A percentile compares a stretch with the other conserved stretches of the same genome.
Conservation (phyloP, 2,888 invertebrate genomes). For the Scrobipalpa costella region DNA sequence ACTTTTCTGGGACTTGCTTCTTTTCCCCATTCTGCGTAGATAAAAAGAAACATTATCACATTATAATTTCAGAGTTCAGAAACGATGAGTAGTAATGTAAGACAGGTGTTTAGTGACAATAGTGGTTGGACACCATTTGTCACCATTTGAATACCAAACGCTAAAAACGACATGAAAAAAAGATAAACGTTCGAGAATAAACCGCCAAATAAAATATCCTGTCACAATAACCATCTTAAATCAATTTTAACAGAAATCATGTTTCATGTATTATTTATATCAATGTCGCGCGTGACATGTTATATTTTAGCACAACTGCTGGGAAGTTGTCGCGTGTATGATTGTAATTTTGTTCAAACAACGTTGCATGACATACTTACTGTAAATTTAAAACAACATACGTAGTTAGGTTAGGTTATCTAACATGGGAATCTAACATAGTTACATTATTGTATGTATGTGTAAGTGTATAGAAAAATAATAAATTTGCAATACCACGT, state of each 20-base stretch:
- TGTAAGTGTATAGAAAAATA: neutral
- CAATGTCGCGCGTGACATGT: neutral
- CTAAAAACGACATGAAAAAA: too few relatives aligned
- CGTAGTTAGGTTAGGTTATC: too few relatives aligned
- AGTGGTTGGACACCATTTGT: too few relatives aligned
- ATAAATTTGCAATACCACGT: neutral
- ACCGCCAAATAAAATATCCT: too few relatives aligned
- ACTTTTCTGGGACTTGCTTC: neutral
- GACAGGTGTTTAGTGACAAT: too few relatives aligned
- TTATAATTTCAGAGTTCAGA: too few relatives aligned
- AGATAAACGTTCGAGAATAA: too few relatives aligned
- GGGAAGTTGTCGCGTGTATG: neutral
- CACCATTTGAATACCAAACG: too few relatives aligned
- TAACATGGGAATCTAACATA: too few relatives aligned
- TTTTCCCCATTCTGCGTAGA: constrained; percentile 26
- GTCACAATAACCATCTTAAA: neutral
- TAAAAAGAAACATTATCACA: neutral
- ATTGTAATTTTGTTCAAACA: neutral
- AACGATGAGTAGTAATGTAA: too few relatives aligned
- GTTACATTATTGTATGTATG: too few relatives aligned
- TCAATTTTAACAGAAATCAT: neutral
- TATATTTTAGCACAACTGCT: neutral
- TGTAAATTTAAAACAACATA: neutral
- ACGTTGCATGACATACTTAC: neutral
- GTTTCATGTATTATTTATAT: constrained; percentile 1